Base-by-base conservation (phyloP, 2,888 invertebrate genomes). In the Troglohyphantes excavatus region DNA sequence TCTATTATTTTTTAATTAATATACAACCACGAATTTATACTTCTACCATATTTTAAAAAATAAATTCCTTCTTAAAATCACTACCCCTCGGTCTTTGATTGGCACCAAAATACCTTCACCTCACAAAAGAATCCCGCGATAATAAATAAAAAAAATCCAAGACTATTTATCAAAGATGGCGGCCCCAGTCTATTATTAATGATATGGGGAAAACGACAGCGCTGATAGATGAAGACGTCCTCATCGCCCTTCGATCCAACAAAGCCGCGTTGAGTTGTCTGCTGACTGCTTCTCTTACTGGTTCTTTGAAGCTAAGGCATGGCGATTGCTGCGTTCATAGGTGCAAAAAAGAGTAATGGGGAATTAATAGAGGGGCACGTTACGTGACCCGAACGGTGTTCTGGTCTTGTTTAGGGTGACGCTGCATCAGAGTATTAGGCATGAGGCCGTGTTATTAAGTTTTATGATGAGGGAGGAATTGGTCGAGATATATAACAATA, bases 201-300 rank as follows among this genome's bases (percentile, higher is more conserved):
- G 75, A 75, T 75, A 23, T 59, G 61, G 27, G n/a, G 61, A 59
- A 75, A 59, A 75, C 75, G 29, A 29, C 29, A 13, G 5, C 19
- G 9, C 26, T 75, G 75, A 75, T 75, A 21, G 61, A 75, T 75
- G 75, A 29, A 33, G 61, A 59, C 61, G 46, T 46, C 13, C 73
- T 26, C 46, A 13, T 23, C 13, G 29, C 9, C 19, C 75, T 61
- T 33, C 75, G 39, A 59, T 61, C 61, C 21, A 61, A 61, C 17
- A 27, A 33, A 29, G 75, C 9, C 11, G 75, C 29, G 75, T 75
- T 75, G 75, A 75, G 75, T 75, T 75, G 59, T 29, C 19, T 23
- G 43, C n/a, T 75, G 61, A 23, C 61, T 75, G n/a, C 75, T 75
- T 72, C 72, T 72, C 46, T 72, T 39, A 43, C 43, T 46, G 46